Conservation (phyloP, 2,797 vertebrate species). For the Leptoclinus maculatus region DNA sequence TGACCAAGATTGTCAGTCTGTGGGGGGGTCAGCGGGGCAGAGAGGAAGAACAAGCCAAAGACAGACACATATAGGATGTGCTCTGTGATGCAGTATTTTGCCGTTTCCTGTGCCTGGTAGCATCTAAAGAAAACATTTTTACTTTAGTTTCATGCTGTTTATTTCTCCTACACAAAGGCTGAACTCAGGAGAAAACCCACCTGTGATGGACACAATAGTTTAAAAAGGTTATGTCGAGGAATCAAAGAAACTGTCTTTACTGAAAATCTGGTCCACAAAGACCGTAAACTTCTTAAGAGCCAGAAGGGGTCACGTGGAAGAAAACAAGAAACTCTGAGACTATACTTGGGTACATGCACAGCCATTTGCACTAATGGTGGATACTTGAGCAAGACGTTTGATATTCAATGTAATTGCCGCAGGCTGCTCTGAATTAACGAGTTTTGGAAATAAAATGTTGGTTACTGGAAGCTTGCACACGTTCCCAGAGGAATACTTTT, state of each 20-base stretch:
- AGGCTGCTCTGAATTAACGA: neutral
- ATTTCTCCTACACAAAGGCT: neutral
- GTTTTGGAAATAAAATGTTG: neutral
- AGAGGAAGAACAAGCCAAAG: neutral
- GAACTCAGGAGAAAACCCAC: neutral
- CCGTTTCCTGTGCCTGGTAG: neutral
- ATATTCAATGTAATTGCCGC: neutral
- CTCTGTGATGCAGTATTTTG: neutral
- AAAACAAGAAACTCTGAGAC: neutral
- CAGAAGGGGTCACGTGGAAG: neutral
- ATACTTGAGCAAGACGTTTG: neutral
- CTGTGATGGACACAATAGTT: neutral
- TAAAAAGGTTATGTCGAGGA: neutral
- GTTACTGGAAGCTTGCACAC: neutral
- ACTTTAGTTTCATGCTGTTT: neutral
- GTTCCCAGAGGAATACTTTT: neutral
- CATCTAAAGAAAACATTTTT: neutral
- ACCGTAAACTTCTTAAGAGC: neutral
- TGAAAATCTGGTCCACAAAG: neutral
- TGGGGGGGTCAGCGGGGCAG: neutral
- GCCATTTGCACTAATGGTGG: neutral
- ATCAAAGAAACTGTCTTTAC: neutral
- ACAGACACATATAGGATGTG: neutral
- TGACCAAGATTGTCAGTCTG: neutral
- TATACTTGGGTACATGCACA: neutral